Evolutionary conservation across 2,888 invertebrate genomes (phyloP), one percentile per base, ranked within the genome.

Genomic region (Diaperis boleti): DNA sequence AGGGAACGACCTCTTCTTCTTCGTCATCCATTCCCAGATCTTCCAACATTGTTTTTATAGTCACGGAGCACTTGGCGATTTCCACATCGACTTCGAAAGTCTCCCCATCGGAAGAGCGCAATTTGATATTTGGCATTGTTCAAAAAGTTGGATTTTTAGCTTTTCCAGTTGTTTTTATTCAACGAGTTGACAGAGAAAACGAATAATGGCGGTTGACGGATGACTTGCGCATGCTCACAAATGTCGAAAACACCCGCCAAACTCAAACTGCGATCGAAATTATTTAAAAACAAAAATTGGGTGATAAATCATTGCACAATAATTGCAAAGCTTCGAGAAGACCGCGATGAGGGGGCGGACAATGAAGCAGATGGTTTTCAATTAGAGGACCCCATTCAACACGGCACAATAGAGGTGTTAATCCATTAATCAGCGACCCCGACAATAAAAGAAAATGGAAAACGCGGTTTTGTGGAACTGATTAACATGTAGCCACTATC

Each of bases 11-110:
- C 81, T 96, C 96, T 76, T 96, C 96, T 69, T 95, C 95, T 61
- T 96, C 93, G 42, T 92, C 94, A 75, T 95, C 95, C 89, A 94
- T 91, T 8, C 94, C 94, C 64, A 94, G 85, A 83, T 95, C 94
- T 83, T 98, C 98, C 73, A 99, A 86, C 95, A 99, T 98, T 2
- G 97, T 98, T 83, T 97, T 98, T 71, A 99, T 97, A 0, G 98
- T 98, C 10, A 96, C 95, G 0, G 97, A 98, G 81, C 96, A 96
- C 85, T 96, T 95, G 41, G 98, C 98, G 62, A 98, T 96, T 81
- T 98, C 96, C 0, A 96, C 93, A 76, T 98, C 97, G 0, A 98
- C 96, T 70, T 95, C 94, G 79, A 98, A 98, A 15, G 94, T 90
- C 81, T 98, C 97, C 50, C 94, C 95, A 82, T 98, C 97, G 0